Evolutionary conservation across 2,888 invertebrate species (phyloP).

Genomic region (Lumbricus terrestris): DNA sequence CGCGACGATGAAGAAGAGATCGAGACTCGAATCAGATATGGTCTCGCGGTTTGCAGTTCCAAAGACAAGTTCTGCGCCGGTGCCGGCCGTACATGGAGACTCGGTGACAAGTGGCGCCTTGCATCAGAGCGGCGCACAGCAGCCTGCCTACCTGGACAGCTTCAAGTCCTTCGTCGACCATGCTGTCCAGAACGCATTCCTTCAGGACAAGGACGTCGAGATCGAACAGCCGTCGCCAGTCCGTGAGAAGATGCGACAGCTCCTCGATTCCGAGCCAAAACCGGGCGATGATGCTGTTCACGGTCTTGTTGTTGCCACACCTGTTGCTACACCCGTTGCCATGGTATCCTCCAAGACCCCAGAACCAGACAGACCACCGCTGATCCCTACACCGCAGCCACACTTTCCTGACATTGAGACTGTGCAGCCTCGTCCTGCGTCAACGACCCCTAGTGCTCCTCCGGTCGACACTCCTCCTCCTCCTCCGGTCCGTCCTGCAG

Average conservation of each 20-base stretch:
- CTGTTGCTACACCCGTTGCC: background rate
- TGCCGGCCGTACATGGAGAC: background rate
- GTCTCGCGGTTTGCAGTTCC: background rate
- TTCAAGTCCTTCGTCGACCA: constrained; percentile 16
- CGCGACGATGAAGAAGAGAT: background rate
- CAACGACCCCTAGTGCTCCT: background rate
- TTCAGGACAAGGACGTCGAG: constrained; percentile 9
- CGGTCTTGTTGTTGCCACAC: background rate
- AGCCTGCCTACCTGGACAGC: constrained; percentile 8
- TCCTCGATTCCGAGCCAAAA: background rate
- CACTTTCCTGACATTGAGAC: background rate
- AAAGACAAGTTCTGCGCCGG: background rate
- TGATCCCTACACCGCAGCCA: background rate
- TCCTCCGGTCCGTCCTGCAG: background rate
- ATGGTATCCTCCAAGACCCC: background rate
- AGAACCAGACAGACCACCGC: background rate
- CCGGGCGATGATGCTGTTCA: background rate
- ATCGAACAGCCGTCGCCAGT: background rate
- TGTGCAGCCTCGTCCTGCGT: background rate
- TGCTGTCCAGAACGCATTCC: constrained; percentile 17
- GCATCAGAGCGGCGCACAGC: too few species aligned
- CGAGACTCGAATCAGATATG: background rate
- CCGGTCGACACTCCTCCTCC: background rate
- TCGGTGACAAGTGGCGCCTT: background rate
- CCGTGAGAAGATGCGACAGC: constrained; percentile 12